Conservation (phyloP, 2,888 invertebrate genomes). For the Invenusta paracnida region DNA sequence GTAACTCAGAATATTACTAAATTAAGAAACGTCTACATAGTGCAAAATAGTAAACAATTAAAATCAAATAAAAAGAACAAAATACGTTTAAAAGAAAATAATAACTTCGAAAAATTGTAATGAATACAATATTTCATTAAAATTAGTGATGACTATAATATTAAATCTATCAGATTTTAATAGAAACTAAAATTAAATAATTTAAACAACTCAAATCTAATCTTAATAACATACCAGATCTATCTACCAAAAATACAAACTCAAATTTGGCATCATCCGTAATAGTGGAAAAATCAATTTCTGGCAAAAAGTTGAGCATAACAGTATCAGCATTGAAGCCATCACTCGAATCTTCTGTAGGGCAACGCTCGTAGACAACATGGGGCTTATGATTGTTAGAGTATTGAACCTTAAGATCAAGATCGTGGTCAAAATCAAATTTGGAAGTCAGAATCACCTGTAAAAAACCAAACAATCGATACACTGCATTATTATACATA, state of each 20-base stretch:
- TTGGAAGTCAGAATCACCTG: neutral
- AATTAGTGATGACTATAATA: no score
- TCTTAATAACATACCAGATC: no score
- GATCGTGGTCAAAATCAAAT: slow-evolving; percentile 1
- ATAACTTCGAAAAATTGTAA: no score
- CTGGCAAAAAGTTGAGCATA: slow-evolving; percentile 30
- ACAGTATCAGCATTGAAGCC: neutral
- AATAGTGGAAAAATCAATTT: neutral
- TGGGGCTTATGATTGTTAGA: neutral
- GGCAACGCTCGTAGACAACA: neutral
- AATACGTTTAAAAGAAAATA: no score
- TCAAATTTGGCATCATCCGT: neutral
- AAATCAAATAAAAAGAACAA: no score
- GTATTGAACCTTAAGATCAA: neutral
- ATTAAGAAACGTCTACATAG: no score
- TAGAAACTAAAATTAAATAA: no score
- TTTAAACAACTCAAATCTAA: neutral
- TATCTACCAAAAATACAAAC: slow-evolving; percentile 15
- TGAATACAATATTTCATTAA: no score
- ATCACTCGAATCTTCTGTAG: neutral
- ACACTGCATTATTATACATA: neutral
- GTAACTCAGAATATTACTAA: no score
- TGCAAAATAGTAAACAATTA: no score
- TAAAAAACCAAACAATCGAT: no score
- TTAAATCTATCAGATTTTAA: no score